Base-by-base conservation (phyloP, 2,113 vertebrate genomes). In the Martes martes region DNA sequence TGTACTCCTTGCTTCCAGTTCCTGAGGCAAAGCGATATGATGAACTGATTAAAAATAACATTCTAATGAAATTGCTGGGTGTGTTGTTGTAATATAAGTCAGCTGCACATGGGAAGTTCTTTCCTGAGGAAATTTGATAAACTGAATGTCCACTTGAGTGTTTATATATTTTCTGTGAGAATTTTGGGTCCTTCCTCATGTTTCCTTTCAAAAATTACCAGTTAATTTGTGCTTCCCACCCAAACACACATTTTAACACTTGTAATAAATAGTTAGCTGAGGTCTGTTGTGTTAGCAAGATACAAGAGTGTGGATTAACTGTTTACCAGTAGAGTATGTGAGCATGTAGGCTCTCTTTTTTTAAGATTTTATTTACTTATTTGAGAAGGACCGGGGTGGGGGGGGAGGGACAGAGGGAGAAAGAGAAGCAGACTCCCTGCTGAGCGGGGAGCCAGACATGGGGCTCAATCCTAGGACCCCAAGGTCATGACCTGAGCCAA, bases 41-140 rank as follows among this genome's bases (percentile, higher is more conserved):
- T 78, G 74, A 97, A 86, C 97, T 97, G 96, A 98, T 93, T 96
- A 92, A 96, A 92, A 98, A 89, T 97, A 98, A 76, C 65, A 82
- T 98, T 96, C 6, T 0, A 94, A 81, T 14, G 90, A 96, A 97
- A 97, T 94, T 81, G 57, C 94, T 98, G 98, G 96, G 97, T 85
- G 97, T 98, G 96, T 91, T 95, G 89, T 86, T 93, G 0, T 19
- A 94, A 69, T 90, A 80, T 74, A 98, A 96, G 96, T 97, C 86
- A 78, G 95, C 95, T 98, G 89, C 95, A 98, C 89, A 98, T 97
- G 97, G 97, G 96, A 98, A 98, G 94, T 96, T 97, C 95, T 98
- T 98, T 98, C 98, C 98, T 98, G 98, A 97, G 97, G 98, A 99
- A 98, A 97, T 94, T 87, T 96, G 98, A 97, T 98, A 97, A 98